Base-by-base conservation (phyloP, 2,888 invertebrate genomes). In the Apomyelois bistriatella region DNA sequence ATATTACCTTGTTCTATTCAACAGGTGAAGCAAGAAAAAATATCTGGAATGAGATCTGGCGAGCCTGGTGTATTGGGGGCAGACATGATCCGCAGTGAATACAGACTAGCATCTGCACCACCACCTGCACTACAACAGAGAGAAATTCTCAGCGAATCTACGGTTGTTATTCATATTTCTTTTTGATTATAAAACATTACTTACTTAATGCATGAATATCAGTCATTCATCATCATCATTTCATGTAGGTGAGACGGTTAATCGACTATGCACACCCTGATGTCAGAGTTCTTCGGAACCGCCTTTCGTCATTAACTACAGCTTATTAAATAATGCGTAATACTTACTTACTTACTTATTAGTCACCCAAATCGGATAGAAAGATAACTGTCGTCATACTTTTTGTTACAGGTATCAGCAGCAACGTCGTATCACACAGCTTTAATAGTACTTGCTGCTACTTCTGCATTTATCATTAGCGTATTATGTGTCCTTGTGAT, bases 381-480 rank as follows among this genome's bases (percentile, higher is more conserved):
- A n/a, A n/a, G n/a, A n/a, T n/a, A n/a, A n/a, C n/a, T n/a, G n/a
- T 22, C 22, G 5, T 22, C 22, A 2, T 5, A 22, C 5, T 22
- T 22, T 43, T 41, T 53, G 10, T 55, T 51, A 42, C 74, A 91
- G 91, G 90, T 91, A 9, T 93, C 93, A n/a, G 90, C 93, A 28
- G 90, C 94, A 22, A 93, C 93, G 6, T 93, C 94, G 0, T 95
- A 95, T 70, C 95, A 95, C 73, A 93, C 95, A 9, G 95, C 95
- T 40, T 90, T 95, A 15, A 93, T 96, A 64, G 94, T 95, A 12
- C 88, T 95, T 51, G 95, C 94, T 17, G 95, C 95, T 0, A 94
- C 94, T 6, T 95, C 95, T 3, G 95, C 95, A 0, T 95, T 96
- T 70, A 92, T 96, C 53, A 95, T 96, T 73, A 95, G 95, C 72